Conservation (phyloP, 2,797 vertebrate genomes). For the Chaetophractus vellerosus region DNA sequence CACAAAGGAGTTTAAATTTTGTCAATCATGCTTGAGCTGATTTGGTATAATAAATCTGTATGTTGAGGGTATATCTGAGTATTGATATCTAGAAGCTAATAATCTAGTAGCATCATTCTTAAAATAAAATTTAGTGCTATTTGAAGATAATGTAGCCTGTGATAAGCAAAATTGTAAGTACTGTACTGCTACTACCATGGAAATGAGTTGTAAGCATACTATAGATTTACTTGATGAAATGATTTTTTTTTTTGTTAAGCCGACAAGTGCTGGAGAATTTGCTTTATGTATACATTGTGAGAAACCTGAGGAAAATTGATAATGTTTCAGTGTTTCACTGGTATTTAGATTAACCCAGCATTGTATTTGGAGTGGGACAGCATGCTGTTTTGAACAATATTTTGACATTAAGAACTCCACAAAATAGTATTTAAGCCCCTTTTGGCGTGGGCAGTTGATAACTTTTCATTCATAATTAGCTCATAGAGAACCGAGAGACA, state of each 20-base stretch:
- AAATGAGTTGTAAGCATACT: conserved; percentile 79
- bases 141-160: conserved; percentile 78
- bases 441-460: conserved; percentile 96
- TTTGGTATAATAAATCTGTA: conserved; percentile 73
- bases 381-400: conserved; percentile 97
- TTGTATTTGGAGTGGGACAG: conserved; percentile 91
- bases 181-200: conserved; percentile 14
- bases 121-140: conserved; percentile 67
- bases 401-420: conserved; percentile 98
- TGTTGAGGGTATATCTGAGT: conserved; percentile 62
- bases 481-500: conserved; percentile 96
- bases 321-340: conserved; percentile 91
- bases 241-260: conserved; percentile 65
- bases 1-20: conserved; percentile 78
- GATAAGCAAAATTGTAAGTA: conserved; percentile 71
- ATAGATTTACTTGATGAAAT: conserved; percentile 80
- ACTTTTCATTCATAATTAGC: conserved; percentile 99
- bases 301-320: conserved; percentile 90
- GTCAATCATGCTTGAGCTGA: conserved; percentile 52
- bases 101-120: conserved; percentile 71
- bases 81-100: conserved; percentile 77
- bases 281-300: conserved; percentile 65
- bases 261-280: conserved; percentile 78
- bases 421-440: conserved; percentile 95
- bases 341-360: conserved; percentile 94